These are phyloP conservation scores for Strix uralensis DNA, from an alignment of 2,113 vertebrate genomes.

Conservation along the genomic window DNA sequence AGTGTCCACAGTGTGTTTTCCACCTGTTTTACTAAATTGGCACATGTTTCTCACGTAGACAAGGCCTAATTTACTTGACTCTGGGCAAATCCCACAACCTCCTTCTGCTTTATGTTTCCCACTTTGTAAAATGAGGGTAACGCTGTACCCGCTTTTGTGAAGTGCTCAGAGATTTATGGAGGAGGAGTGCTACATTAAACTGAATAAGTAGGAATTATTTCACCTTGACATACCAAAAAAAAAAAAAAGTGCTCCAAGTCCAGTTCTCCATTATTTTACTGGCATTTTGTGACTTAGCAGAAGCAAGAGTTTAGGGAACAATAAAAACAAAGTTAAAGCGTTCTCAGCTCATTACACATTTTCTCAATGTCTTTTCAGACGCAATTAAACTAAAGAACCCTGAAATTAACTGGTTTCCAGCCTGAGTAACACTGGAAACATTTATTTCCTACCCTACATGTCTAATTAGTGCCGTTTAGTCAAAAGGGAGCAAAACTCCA, in stretches of 20 bases:
- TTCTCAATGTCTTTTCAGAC: slow-evolving; percentile 42
- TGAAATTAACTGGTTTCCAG: slow-evolving; percentile 63
- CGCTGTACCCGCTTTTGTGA: neutral
- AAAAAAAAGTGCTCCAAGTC: neutral
- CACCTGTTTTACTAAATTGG: slow-evolving; percentile 32
- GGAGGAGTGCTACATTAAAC: neutral
- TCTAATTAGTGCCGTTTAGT: slow-evolving; percentile 52
- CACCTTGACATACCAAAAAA: neutral
- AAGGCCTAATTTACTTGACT: neutral
- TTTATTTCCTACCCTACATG: slow-evolving; percentile 62
- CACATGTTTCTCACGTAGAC: neutral
- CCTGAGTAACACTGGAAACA: slow-evolving; percentile 52
- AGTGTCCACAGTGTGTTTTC: neutral
- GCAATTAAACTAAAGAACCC: slow-evolving; percentile 60
- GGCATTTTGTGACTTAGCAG: slow-evolving; percentile 20
- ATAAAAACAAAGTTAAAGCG: slow-evolving; percentile 51
- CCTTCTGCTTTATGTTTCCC: neutral
- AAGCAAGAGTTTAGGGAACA: slow-evolving; percentile 28
- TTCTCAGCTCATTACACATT: slow-evolving; percentile 51
- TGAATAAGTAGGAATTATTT: neutral
- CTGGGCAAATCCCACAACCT: neutral
- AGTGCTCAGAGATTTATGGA: slow-evolving; percentile 29
- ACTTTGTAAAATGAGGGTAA: neutral
- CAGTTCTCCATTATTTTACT: slow-evolving; percentile 9
- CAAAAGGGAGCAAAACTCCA: slow-evolving; percentile 60